phyloP scores from a whole-genome alignment of 2,113 vertebrate genomes.

The Neodon shergylaensis region DNA sequence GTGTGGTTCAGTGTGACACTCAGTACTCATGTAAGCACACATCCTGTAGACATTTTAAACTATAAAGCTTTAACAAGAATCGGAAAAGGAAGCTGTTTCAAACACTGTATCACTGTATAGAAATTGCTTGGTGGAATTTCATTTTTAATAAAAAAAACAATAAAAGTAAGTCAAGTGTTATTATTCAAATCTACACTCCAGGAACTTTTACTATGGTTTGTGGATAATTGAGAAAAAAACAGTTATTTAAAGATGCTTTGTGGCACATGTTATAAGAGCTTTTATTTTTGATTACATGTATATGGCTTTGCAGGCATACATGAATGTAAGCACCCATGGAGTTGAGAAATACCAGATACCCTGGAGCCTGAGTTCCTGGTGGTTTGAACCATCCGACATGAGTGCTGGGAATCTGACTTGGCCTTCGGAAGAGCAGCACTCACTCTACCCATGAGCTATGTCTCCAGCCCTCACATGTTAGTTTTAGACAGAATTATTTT shows the following conservation, averaged over 20 bases:
- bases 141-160: constrained; percentile 81
- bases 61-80: constrained; percentile 82
- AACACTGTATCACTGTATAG: constrained; percentile 79
- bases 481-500: constrained; percentile 11
- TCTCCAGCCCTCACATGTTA: background rate
- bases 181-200: constrained; percentile 46
- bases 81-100: constrained; percentile 69
- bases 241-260: constrained; percentile 12
- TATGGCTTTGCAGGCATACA: background rate
- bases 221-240: constrained; percentile 36
- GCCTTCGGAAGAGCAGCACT: background rate
- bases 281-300: background rate
- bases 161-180: constrained; percentile 54
- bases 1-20: constrained; percentile 66
- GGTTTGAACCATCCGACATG: background rate
- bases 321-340: no score
- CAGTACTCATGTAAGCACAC: constrained; percentile 71
- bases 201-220: constrained; percentile 32
- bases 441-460: background rate
- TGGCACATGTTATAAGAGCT: background rate
- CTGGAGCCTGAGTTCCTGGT: background rate
- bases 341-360: background rate
- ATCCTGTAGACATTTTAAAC: constrained; percentile 77
- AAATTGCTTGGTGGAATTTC: constrained; percentile 62
- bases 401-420: background rate